Evolutionary conservation across 2,113 vertebrate species (phyloP).

Genomic region (Protobothrops mucrosquamatus): DNA sequence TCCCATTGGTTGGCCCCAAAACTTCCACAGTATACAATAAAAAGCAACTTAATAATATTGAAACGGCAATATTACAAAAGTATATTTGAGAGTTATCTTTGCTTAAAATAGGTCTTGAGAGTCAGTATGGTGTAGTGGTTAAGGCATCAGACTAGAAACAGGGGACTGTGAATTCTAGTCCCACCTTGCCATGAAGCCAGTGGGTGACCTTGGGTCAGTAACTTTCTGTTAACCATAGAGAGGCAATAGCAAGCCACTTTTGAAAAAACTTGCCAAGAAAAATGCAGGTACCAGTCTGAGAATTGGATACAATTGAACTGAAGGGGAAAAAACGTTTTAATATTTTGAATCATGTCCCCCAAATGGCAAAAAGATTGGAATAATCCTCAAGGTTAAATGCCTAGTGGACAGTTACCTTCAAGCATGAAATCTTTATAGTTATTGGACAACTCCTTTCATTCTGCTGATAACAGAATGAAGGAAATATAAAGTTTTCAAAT

Average conservation of each 20-base stretch:
- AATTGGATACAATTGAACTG: neutral
- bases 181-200: neutral
- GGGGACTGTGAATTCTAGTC: neutral
- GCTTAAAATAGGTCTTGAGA: neutral
- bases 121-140: neutral
- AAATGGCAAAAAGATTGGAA: neutral
- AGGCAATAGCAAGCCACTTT: neutral
- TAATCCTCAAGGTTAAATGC: neutral
- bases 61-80: neutral
- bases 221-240: neutral
- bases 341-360: neutral
- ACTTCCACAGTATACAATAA: neutral
- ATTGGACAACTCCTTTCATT: neutral
- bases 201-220: neutral
- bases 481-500: neutral
- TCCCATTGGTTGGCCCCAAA: neutral
- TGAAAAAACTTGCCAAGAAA: neutral
- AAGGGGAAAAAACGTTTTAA: neutral
- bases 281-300: neutral
- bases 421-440: neutral
- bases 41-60: neutral
- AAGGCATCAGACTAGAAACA: neutral
- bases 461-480: neutral
- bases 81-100: neutral
- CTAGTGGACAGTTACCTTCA: neutral